Base-by-base conservation (phyloP, 2,797 vertebrate genomes). In the Acestrorhynchus altus region DNA sequence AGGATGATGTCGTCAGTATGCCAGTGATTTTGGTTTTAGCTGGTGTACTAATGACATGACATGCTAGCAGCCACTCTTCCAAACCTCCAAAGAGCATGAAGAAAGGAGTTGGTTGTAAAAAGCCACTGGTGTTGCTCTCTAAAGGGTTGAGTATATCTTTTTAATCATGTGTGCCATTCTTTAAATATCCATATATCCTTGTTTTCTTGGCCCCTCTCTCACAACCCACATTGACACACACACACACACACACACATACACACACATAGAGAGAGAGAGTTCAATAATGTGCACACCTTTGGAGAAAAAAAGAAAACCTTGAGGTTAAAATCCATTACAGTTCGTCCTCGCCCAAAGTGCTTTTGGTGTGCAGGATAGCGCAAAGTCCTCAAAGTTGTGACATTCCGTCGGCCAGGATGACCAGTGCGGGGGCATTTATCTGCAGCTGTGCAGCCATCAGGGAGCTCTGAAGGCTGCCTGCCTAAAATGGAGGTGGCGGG, bases 401-500 rank as follows among this genome's bases (percentile, higher is more conserved):
- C 79, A 80, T 80, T 83, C 82, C 74, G 24, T 72, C 64, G 73
- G 67, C 66, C 22, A 18, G 56, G 71, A 76, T 77, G 81, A 44
- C 75, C 79, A 77, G 67, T 66, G 47, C 66, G 24, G 26, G 69
- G 80, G 71, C 74, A 74, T 82, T 85, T 85, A 86, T 86, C 84
- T 80, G 78, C 22, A 65, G 69, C 78, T 65, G 51, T 70, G 70
- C 81, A 83, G 83, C 79, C 82, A 75, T 74, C 65, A 56, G 76
- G 81, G 67, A 9, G 51, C 68, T 75, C 42, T 49, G 64, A 61
- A 66, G 61, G 57, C 73, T 73, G 72, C 69, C 74, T 71, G 79
- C 76, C 67, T 79, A 81, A 81, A 86, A 83, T 80, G 80, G 76
- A 86, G 78, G 80, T 84, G 83, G 85, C 85, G 83, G 85, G 77